Percentiles rank a stretch among this genome's conserved stretches.
Evolutionary conservation across 2,113 vertebrate genomes (phyloP).

Genomic region (Balaeniceps rex): DNA sequence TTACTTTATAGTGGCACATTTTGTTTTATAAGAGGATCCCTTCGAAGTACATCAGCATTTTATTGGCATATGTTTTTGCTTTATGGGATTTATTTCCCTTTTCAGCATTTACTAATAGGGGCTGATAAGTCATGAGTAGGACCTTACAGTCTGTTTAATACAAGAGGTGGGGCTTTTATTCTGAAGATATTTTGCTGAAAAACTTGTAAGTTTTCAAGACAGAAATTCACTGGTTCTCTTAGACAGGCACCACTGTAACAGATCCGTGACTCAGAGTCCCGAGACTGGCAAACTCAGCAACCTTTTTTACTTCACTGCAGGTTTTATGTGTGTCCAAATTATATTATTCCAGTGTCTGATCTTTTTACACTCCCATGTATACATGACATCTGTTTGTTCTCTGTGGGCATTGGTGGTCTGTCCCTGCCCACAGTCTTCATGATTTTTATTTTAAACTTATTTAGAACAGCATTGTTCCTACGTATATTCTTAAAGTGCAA

Average conservation of each 20-base stretch:
- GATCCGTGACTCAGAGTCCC: neutral
- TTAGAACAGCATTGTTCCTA: neutral
- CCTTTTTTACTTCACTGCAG: neutral
- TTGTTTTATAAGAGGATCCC: neutral
- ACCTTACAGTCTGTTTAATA: neutral
- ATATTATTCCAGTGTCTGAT: neutral
- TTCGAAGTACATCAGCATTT: neutral
- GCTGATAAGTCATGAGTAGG: neutral
- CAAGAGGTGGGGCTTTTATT: neutral
- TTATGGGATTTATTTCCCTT: neutral
- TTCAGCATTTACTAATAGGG: neutral
- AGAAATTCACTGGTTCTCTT: neutral
- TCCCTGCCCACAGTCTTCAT: neutral
- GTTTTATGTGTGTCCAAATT: neutral
- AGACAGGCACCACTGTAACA: neutral
- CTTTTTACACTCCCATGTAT: neutral
- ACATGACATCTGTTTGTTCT: neutral
- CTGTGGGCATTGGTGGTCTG: neutral
- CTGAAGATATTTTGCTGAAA: neutral
- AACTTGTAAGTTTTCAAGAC: neutral
- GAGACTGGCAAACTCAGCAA: neutral
- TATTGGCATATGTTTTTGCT: neutral
- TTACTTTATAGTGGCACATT: neutral
- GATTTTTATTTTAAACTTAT: neutral
- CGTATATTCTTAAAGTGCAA: neutral